Evolutionary conservation across 2,888 invertebrate genomes (phyloP), one percentile per base, ranked within the genome.

Genomic region (Plemyria rubiginata): DNA sequence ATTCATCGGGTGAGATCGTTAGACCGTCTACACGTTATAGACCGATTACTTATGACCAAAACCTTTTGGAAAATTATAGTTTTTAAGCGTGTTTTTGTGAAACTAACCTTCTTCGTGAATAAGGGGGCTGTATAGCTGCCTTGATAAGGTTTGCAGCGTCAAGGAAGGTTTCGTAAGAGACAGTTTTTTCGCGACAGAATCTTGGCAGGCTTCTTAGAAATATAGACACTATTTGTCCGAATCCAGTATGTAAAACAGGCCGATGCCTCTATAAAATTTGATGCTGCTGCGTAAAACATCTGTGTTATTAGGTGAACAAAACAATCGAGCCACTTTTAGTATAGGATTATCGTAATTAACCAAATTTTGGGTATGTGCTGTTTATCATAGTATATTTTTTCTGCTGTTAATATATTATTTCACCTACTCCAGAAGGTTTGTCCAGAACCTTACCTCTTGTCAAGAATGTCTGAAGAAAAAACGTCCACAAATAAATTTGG

Each of bases 221-320:
- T 48, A 22, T 41, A 32, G 22, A 22, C 22, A 22, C 29, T 40
- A 55, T 55, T 36, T 61, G 56, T 52, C 41, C 2, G 41, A 41
- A 56, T 52, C 52, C 40, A 54, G 60, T 61, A 61, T 55, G 46
- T 54, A 50, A 64, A 60, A 54, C 60, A 32, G 60, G 64, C 49
- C 64, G 60, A 55, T 51, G 22, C 28, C 49, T 49, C 56, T 57
- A 60, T 60, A 60, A 64, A 64, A 60, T 45, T 52, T 56, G 49
- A 60, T 60, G 64, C 6, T 45, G 9, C 55, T 46, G 62, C 32
- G 43, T 56, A 50, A 60, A 64, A 40, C 40, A n/a, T 52, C 36
- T 64, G 56, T 60, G 64, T 56, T 60, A 60, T 60, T 65, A 15
- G 60, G 60, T 60, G 60, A 56, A 15, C 52, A 64, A 52, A 41